Conservation (phyloP, 2,113 vertebrate genomes). For the Brachyistius frenatus region DNA sequence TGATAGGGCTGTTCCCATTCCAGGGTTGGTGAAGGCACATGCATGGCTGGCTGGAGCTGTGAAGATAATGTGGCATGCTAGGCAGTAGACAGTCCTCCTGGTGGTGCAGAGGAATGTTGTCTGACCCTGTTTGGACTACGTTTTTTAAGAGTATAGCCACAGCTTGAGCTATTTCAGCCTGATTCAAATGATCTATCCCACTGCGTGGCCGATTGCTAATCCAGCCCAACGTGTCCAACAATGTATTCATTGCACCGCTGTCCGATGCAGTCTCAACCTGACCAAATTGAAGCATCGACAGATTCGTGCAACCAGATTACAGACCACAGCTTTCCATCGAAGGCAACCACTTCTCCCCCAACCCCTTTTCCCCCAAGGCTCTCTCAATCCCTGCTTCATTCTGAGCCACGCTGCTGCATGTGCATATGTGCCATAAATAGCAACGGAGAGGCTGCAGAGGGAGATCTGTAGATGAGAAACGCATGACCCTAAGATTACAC, state of each 20-base stretch:
- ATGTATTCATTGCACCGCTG: slow-evolving; percentile 28
- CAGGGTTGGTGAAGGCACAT: slow-evolving; percentile 58
- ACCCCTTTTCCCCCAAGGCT: slow-evolving; percentile 40
- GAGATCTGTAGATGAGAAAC: slow-evolving; percentile 67
- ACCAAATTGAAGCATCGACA: slow-evolving; percentile 15
- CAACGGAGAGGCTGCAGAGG: slow-evolving; percentile 60
- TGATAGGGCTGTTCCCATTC: slow-evolving; percentile 77
- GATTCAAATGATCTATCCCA: slow-evolving; percentile 36
- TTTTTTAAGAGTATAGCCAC: slow-evolving; percentile 20
- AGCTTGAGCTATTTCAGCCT: slow-evolving; percentile 41
- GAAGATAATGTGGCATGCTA: slow-evolving; percentile 75
- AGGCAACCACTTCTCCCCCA: slow-evolving; percentile 42
- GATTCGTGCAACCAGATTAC: slow-evolving; percentile 43
- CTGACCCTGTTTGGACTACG: slow-evolving; percentile 54
- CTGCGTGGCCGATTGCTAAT: slow-evolving; percentile 12
- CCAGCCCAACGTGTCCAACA: slow-evolving; percentile 6
- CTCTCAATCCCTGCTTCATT: slow-evolving; percentile 56
- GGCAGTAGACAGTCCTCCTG: slow-evolving; percentile 62
- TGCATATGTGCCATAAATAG: slow-evolving; percentile 74
- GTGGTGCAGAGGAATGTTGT: slow-evolving; percentile 75
- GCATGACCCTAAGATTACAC: slow-evolving; percentile 60
- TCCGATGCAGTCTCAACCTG: not conserved
- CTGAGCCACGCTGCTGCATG: slow-evolving; percentile 59
- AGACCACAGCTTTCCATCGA: slow-evolving; percentile 36
- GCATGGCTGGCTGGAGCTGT: slow-evolving; percentile 79